phyloP scores from a whole-genome alignment of 2,888 invertebrate species.

The Mimas tiliae region DNA sequence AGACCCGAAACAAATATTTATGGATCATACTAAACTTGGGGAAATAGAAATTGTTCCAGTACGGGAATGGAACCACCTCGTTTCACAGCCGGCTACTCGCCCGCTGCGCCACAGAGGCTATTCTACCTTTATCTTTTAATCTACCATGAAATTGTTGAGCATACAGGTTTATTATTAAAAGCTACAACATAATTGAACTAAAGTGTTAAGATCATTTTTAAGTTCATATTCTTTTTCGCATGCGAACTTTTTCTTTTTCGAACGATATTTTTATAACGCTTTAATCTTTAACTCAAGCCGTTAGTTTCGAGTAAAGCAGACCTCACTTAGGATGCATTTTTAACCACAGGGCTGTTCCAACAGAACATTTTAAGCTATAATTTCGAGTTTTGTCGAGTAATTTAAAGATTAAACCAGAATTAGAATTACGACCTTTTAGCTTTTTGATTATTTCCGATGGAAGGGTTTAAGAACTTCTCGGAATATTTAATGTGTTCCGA shows the following conservation, averaged over 20 bases:
- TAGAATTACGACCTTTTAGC: slow-evolving; percentile 55
- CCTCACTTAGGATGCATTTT: slow-evolving; percentile 66
- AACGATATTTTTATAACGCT: slow-evolving; percentile 63
- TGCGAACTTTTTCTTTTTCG: slow-evolving; percentile 40
- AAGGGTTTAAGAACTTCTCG: slow-evolving; percentile 41
- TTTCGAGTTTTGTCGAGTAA: slow-evolving; percentile 61
- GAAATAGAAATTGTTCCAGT: no score
- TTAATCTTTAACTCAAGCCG: slow-evolving; percentile 58
- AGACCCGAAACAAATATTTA: no score
- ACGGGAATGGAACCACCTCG: no score
- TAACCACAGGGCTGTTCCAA: slow-evolving; percentile 63
- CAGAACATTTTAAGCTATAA: slow-evolving; percentile 47
- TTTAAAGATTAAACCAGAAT: slow-evolving; percentile 65
- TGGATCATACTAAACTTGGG: no score
- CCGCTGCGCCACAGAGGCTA: no score
- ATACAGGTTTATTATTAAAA: slow-evolving; percentile 60
- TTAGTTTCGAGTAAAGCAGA: slow-evolving; percentile 60
- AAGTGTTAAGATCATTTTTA: slow-evolving; percentile 54
- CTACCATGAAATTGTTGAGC: slow-evolving; percentile 35
- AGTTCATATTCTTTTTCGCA: slow-evolving; percentile 45
- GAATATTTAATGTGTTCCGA: slow-evolving; percentile 45
- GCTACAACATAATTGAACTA: slow-evolving; percentile 48
- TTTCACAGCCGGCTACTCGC: no score
- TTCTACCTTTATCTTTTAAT: no score
- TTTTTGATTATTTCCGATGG: slow-evolving; percentile 35